These are phyloP conservation scores for Coptodon bakossiorum DNA, from an alignment of 2,113 vertebrate genomes.

Conservation along the genomic window DNA sequence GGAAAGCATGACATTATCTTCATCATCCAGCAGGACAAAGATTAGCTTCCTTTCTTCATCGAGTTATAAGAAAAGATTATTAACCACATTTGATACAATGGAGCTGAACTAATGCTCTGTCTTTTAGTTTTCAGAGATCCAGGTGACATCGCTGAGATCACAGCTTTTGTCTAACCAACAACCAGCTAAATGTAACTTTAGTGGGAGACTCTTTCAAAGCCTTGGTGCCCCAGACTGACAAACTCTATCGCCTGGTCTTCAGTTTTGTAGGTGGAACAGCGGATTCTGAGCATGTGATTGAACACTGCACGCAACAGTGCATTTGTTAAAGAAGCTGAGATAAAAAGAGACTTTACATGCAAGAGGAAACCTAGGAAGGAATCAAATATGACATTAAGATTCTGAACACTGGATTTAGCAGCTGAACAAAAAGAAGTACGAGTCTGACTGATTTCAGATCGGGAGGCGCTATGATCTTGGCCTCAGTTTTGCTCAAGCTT, in stretches of 20 bases:
- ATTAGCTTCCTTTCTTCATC: background rate
- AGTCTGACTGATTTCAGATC: background rate
- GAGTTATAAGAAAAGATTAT: background rate
- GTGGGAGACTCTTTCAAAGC: background rate
- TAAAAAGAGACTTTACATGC: background rate
- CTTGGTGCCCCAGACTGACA: background rate
- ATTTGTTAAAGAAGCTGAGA: background rate
- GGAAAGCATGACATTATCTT: conserved; percentile 16
- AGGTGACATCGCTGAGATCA: background rate
- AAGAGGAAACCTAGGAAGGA: background rate
- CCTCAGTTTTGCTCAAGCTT: background rate
- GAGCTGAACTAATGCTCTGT: background rate
- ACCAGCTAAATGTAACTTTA: background rate
- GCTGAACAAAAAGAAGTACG: background rate
- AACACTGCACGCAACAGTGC: background rate
- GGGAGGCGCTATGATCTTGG: background rate
- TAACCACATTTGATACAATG: background rate
- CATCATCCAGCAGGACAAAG: conserved; percentile 2
- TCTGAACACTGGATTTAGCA: background rate
- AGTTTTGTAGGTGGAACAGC: background rate
- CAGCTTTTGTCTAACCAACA: background rate
- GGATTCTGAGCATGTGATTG: background rate
- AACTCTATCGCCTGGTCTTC: background rate
- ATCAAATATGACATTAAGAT: background rate
- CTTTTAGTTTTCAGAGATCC: background rate